Base-by-base conservation (phyloP, 2,888 invertebrate genomes). In the Ptychoptera albimana region DNA sequence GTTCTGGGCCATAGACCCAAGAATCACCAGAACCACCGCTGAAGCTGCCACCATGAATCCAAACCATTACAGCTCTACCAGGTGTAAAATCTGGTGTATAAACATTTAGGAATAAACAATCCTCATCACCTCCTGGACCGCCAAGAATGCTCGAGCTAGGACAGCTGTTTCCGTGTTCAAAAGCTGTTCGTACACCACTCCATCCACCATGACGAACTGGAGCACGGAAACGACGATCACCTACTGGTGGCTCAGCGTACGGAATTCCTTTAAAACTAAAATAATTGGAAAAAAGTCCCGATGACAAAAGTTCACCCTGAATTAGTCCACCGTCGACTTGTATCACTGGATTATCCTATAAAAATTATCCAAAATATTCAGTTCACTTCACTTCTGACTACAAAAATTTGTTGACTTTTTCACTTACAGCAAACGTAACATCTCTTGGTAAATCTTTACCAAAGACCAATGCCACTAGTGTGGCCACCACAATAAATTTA, bases 21-120 rank as follows among this genome's bases (percentile, higher is more conserved):
- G 45, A 40, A 35, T 45, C 30, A 9, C 44, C 45, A 16, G 42
- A 42, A 2, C 50, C 50, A 15, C 42, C 39, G 23, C 38, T 43
- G 14, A 50, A 50, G 8, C 43, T 37, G n/a, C 50, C 50, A 30
- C 48, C 50, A 41, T 48, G 48, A 30, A 50, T 50, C 43, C 45
- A 47, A 9, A 48, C 43, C 45, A 50, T 46, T 1, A 50, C 50
- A 2, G 48, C 37, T 11, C 45, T 12, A n/a, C 14, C 13, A 2
- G 42, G 45, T n/a, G 16, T 37, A 9, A 46, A 23, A 38, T 40
- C 14, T 41, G 41, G 45, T 31, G 47, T 42, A 36, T 48, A 48
- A n/a, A 50, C 47, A 29, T 50, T 50, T 10, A 50, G 45, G 34
- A 43, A 47, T 13, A 50, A 31, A 34, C 50, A 48, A 44, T 50